Evolutionary conservation across 2,888 invertebrate species (phyloP).

Genomic region (Fissipunctia ypsillon): DNA sequence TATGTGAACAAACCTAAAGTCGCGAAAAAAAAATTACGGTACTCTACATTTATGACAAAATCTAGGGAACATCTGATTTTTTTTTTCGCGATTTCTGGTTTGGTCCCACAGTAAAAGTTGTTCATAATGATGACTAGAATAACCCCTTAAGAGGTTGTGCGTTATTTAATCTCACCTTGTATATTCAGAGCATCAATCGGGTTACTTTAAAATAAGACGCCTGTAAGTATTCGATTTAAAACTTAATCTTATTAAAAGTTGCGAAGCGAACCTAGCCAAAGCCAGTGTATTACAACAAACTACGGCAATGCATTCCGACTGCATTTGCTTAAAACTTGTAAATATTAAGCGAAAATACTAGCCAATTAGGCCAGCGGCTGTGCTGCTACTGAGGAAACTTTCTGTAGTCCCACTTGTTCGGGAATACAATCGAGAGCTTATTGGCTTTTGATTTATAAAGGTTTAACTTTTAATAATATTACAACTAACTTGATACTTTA

Average conservation of each 20-base stretch:
- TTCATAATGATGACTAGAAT: too few species aligned
- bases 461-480: slow-evolving; percentile 59
- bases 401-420: slow-evolving; percentile 75
- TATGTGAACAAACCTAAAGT: too few species aligned
- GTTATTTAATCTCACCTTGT: too few species aligned
- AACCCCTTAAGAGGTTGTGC: too few species aligned
- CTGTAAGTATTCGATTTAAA: slow-evolving; percentile 56
- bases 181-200: slow-evolving; percentile 18
- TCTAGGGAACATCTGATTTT: too few species aligned
- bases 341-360: slow-evolving; percentile 84
- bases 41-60: too few species aligned
- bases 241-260: slow-evolving; percentile 72
- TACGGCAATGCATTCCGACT: slow-evolving; percentile 73
- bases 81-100: too few species aligned
- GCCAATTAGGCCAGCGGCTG: slow-evolving; percentile 85
- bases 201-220: slow-evolving; percentile 2
- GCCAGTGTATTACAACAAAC: slow-evolving; percentile 71
- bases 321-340: slow-evolving; percentile 84
- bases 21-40: too few species aligned
- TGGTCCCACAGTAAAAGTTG: too few species aligned
- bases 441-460: slow-evolving; percentile 81
- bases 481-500: slow-evolving; percentile 35
- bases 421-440: slow-evolving; percentile 80
- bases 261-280: slow-evolving; percentile 70
- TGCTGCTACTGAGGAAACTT: slow-evolving; percentile 80